phyloP scores from a whole-genome alignment of 2,797 vertebrate species.

The Macroramphosus scolopax region DNA sequence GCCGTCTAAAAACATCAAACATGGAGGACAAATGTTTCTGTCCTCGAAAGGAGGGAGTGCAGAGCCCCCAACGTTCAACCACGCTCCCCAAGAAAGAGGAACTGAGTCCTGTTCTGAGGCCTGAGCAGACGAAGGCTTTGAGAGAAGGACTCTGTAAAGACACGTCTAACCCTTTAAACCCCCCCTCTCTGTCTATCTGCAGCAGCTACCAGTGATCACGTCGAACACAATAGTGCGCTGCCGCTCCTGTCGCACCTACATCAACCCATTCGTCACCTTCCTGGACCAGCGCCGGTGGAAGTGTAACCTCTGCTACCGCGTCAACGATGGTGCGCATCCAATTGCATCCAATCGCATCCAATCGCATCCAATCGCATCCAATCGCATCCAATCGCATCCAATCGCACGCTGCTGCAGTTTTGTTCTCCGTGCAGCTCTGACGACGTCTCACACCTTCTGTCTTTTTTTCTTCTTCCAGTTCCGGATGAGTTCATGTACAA shows the following conservation, averaged over 20 bases:
- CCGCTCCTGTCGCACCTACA: slow-evolving; percentile 94
- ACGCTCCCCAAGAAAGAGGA: too few relatives aligned
- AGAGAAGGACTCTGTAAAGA: neutral
- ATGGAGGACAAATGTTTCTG: too few relatives aligned
- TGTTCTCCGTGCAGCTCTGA: neutral
- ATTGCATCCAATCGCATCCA: slow-evolving; percentile 8
- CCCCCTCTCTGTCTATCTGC: slow-evolving; percentile 26
- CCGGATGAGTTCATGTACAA: slow-evolving; percentile 99
- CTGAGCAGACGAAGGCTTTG: too few relatives aligned
- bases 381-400: slow-evolving; percentile 8
- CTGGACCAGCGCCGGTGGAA: slow-evolving; percentile 97
- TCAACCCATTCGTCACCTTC: slow-evolving; percentile 98
- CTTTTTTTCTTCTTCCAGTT: slow-evolving; percentile 71
- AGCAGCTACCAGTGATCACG: slow-evolving; percentile 97
- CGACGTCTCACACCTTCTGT: neutral
- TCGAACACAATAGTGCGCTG: slow-evolving; percentile 97
- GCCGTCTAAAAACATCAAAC: too few relatives aligned
- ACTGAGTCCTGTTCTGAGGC: too few relatives aligned
- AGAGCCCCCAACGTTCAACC: too few relatives aligned
- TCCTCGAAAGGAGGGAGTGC: too few relatives aligned
- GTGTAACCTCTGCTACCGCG: slow-evolving; percentile 95
- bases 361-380: slow-evolving; percentile 8
- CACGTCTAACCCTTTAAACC: neutral
- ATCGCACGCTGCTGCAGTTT: too few relatives aligned
- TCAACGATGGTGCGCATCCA: slow-evolving; percentile 88